Conservation (phyloP, 2,113 vertebrate species). For the Albula goreensis region DNA sequence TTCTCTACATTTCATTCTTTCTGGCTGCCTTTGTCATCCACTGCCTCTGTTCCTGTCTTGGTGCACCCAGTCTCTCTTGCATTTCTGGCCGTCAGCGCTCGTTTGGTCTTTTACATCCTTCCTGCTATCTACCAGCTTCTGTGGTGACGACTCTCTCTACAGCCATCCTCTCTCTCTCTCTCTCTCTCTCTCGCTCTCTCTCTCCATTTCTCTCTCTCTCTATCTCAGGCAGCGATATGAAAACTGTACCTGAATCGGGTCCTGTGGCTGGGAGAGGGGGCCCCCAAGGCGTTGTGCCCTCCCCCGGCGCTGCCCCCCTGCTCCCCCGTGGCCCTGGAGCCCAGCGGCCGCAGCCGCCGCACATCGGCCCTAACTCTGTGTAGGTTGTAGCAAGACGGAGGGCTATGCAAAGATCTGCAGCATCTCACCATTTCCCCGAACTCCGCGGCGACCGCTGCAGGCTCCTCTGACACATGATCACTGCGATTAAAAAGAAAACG, state of each 20-base stretch:
- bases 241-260: slow-evolving; percentile 78
- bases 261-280: slow-evolving; percentile 62
- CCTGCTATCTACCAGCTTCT: too few species aligned
- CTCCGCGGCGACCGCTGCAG: slow-evolving; percentile 75
- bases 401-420: slow-evolving; percentile 72
- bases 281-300: slow-evolving; percentile 46
- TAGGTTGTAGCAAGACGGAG: slow-evolving; percentile 75
- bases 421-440: slow-evolving; percentile 89
- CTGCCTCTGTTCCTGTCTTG: too few species aligned
- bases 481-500: slow-evolving; percentile 38
- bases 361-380: slow-evolving; percentile 78
- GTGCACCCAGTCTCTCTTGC: too few species aligned
- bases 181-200: slow-evolving; percentile 17
- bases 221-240: not conserved
- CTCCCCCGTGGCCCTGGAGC: slow-evolving; percentile 56
- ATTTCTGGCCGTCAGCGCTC: too few species aligned
- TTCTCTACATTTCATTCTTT: too few species aligned
- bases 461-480: slow-evolving; percentile 81
- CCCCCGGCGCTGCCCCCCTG: slow-evolving; percentile 56
- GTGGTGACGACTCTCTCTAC: too few species aligned
- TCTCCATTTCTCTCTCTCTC: not conserved
- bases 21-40: too few species aligned
- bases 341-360: slow-evolving; percentile 67
- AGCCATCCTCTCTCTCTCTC: slow-evolving; percentile 1
- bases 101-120: too few species aligned